Conservation (phyloP, 2,113 vertebrate genomes). For the Mola mola region DNA sequence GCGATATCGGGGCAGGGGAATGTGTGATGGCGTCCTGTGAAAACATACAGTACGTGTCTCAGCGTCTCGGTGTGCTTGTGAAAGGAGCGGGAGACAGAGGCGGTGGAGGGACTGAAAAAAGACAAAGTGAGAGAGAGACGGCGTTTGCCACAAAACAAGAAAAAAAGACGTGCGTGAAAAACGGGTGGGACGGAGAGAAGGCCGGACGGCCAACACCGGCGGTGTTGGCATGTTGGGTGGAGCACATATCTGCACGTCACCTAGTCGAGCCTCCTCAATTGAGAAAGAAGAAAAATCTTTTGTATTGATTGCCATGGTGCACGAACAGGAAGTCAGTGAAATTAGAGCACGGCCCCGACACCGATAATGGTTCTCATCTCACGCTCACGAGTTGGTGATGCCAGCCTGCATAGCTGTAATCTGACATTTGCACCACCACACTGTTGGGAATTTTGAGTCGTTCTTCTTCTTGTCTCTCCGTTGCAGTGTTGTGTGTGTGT, state of each 20-base stretch:
- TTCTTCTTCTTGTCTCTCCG: too few species aligned
- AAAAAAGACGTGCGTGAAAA: constrained; percentile 32
- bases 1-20: constrained; percentile 26
- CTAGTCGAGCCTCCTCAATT: constrained; percentile 49
- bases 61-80: constrained; percentile 9
- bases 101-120: constrained; percentile 4
- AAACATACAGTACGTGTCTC: constrained; percentile 1
- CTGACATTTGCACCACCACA: too few species aligned
- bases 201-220: constrained; percentile 50
- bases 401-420: too few species aligned
- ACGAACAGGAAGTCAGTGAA: constrained; percentile 27
- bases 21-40: constrained; percentile 27
- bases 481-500: too few species aligned
- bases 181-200: constrained; percentile 15
- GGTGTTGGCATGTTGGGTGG: constrained; percentile 55
- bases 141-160: constrained; percentile 8
- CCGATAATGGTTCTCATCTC: too few species aligned
- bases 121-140: constrained; percentile 17
- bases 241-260: constrained; percentile 54
- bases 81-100: background rate
- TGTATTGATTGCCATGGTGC: constrained; percentile 49
- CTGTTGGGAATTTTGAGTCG: too few species aligned
- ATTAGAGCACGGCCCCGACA: constrained; percentile 10
- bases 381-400: too few species aligned
- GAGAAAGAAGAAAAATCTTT: constrained; percentile 44